These are phyloP conservation scores for Archocentrus centrarchus DNA, from an alignment of 2,113 vertebrate species.

Conservation along the genomic window DNA sequence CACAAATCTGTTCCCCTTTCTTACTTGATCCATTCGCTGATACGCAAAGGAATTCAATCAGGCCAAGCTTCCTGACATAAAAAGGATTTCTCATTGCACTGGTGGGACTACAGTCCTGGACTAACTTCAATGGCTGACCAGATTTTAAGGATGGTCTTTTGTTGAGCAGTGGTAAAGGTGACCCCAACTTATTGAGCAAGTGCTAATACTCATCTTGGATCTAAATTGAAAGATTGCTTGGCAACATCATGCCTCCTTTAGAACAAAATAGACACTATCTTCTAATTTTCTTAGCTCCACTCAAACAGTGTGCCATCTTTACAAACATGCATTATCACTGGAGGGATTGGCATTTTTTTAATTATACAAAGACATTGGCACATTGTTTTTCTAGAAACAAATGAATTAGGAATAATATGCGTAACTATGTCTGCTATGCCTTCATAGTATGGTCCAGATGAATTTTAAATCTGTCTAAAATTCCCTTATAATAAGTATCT, in stretches of 20 bases:
- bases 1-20: constrained; percentile 79
- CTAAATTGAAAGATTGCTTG: constrained; percentile 67
- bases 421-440: background rate
- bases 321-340: constrained; percentile 15
- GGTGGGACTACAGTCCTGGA: constrained; percentile 62
- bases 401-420: background rate
- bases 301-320: constrained; percentile 13
- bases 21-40: constrained; percentile 82
- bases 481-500: too few relatives aligned
- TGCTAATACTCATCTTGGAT: constrained; percentile 73
- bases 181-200: constrained; percentile 70
- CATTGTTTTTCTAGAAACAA: background rate
- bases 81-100: constrained; percentile 75
- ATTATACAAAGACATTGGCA: background rate
- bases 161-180: constrained; percentile 81
- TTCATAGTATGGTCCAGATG: too few relatives aligned
- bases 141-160: constrained; percentile 78
- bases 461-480: too few relatives aligned
- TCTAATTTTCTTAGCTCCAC: constrained; percentile 55
- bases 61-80: constrained; percentile 78
- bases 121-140: constrained; percentile 71
- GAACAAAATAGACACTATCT: constrained; percentile 61
- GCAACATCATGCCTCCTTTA: constrained; percentile 64
- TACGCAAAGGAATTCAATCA: constrained; percentile 84
- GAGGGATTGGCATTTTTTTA: background rate